Conservation (phyloP, 23 tunicate genomes). For the Trididemnum nubilum region DNA sequence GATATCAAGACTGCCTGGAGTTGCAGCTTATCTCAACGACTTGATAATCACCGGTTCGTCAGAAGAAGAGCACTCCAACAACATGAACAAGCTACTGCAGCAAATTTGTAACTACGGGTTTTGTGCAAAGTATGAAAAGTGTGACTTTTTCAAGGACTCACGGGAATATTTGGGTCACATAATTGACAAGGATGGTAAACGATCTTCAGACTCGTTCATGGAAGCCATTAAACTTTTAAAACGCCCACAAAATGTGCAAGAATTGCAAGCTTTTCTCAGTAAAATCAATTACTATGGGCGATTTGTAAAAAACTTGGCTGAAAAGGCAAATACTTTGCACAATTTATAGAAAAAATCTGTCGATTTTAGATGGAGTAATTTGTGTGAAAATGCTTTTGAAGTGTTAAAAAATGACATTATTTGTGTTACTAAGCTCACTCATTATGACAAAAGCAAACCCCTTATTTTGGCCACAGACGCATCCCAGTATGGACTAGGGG, state of each 20-base stretch:
- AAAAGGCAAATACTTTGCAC: neutral
- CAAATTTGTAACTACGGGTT: neutral
- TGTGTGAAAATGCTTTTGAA: no score
- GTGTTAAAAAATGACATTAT: no score
- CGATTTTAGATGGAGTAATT: no score
- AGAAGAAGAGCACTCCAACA: no score
- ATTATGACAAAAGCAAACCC: no score
- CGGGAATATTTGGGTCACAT: neutral
- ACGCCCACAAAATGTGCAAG: no score
- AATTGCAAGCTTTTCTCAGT: constrained; percentile 1
- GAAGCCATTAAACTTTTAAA: neutral
- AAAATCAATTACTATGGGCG: neutral
- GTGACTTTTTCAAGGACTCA: neutral
- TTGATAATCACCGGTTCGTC: no score
- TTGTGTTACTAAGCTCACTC: no score
- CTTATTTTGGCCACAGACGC: constrained; percentile 25
- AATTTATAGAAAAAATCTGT: no score
- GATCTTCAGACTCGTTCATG: neutral
- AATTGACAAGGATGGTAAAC: neutral
- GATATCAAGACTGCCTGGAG: no score
- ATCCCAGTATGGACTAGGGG: constrained; percentile 6
- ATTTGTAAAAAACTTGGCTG: neutral
- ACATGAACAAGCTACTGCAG: neutral
- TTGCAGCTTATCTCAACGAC: no score
- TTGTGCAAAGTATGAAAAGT: no score